A percentile compares a stretch with the other conserved stretches of the same genome.
These are phyloP conservation scores for Lasiurus borealis DNA, from an alignment of 2,113 vertebrate genomes.

Conservation along the genomic window DNA sequence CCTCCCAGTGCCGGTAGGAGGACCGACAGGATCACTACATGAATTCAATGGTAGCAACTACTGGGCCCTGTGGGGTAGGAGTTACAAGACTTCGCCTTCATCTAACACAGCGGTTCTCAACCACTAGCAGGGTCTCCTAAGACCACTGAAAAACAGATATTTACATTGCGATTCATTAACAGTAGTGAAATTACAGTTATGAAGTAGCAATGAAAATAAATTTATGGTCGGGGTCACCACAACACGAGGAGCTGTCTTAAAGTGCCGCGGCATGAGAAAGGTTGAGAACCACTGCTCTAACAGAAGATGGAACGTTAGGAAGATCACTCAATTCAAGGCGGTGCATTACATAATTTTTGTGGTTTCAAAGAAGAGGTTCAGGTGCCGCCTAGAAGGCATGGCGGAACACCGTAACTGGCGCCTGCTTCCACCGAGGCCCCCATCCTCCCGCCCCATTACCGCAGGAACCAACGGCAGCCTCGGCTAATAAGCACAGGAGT, in stretches of 20 bases:
- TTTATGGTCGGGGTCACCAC: no score
- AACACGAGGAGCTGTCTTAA: no score
- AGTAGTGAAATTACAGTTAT: no score
- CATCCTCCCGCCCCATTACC: rapidly evolving
- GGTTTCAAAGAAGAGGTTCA: neutral
- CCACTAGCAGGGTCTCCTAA: no score
- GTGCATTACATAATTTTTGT: rapidly evolving
- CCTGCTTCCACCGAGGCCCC: neutral
- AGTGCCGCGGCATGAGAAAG: no score
- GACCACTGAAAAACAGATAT: no score
- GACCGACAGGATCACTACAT: no score
- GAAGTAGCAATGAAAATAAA: no score
- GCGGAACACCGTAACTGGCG: rapidly evolving
- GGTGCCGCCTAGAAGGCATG: neutral
- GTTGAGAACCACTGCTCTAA: no score
- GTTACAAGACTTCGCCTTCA: neutral
- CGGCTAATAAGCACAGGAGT: rapidly evolving
- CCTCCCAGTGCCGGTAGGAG: rapidly evolving
- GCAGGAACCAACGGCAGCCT: rapidly evolving
- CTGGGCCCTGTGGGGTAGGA: rapidly evolving
- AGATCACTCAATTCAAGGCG: neutral
- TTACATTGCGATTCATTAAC: no score
- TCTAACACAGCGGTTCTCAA: neutral
- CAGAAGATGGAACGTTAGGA: neutral
- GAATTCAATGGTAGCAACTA: rapidly evolving